phyloP scores from a whole-genome alignment of 2,113 vertebrate species.

The Herpetotheres cachinnans region DNA sequence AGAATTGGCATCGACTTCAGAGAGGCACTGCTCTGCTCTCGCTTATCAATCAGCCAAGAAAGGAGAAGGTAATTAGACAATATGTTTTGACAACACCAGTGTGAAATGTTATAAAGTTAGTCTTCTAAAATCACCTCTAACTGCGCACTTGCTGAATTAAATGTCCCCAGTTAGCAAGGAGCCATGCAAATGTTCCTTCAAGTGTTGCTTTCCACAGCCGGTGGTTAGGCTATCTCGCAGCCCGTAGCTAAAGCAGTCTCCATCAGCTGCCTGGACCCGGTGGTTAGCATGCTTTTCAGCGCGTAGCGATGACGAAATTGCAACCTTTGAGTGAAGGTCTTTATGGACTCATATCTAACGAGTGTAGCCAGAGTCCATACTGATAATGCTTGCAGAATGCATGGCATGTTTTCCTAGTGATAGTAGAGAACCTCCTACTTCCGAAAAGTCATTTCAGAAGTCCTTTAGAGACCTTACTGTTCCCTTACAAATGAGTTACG shows the following conservation, averaged over 20 bases:
- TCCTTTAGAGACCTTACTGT: not conserved
- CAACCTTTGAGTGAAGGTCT: slow-evolving; percentile 12
- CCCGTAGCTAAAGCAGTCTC: not conserved
- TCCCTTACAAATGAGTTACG: not conserved
- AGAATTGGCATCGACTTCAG: slow-evolving; percentile 44
- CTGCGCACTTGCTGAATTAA: slow-evolving; percentile 14
- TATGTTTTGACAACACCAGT: slow-evolving; percentile 58
- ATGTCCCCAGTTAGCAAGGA: slow-evolving; percentile 24
- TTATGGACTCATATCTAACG: not conserved
- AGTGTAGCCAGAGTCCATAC: not conserved
- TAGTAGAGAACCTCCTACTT: not conserved
- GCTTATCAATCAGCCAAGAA: slow-evolving; percentile 63
- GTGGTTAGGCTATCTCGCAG: not conserved
- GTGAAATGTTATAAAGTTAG: slow-evolving; percentile 43
- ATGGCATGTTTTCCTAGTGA: slow-evolving; percentile 8
- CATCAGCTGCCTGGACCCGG: not conserved
- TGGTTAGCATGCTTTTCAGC: not conserved
- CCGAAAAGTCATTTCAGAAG: not conserved
- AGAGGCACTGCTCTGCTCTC: slow-evolving; percentile 48
- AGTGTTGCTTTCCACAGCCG: not conserved
- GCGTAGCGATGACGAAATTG: not conserved
- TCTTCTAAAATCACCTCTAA: slow-evolving; percentile 37
- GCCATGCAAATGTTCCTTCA: slow-evolving; percentile 3
- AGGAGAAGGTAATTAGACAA: slow-evolving; percentile 60
- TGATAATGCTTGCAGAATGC: not conserved